These are phyloP conservation scores for Notothenia rossii DNA, from an alignment of 2,113 vertebrate genomes.

Conservation along the genomic window DNA sequence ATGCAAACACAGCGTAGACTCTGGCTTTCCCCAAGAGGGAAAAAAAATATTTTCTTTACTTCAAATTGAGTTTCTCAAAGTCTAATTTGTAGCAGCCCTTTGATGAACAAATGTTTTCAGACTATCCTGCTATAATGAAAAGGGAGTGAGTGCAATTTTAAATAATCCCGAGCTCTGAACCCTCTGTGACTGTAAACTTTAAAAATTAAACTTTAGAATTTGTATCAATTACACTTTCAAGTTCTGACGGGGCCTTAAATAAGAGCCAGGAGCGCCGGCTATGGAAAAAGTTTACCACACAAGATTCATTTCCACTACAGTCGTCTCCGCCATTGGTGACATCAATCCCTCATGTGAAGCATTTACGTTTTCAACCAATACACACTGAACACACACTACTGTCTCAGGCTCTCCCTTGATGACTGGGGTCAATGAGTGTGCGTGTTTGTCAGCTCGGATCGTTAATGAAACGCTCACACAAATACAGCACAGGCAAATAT, in stretches of 20 bases:
- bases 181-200: conserved; percentile 83
- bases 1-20: conserved; percentile 78
- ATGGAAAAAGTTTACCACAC: conserved; percentile 71
- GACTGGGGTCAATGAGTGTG: conserved; percentile 75
- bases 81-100: conserved; percentile 83
- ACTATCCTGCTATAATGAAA: conserved; percentile 82
- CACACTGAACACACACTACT: conserved; percentile 68
- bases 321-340: conserved; percentile 71
- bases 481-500: conserved; percentile 83
- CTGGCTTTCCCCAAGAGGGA: conserved; percentile 69
- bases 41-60: conserved; percentile 78
- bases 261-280: conserved; percentile 71
- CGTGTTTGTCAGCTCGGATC: conserved; percentile 82
- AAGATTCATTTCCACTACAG: conserved; percentile 77
- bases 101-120: conserved; percentile 84
- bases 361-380: conserved; percentile 78
- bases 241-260: conserved; percentile 78
- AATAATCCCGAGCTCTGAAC: conserved; percentile 83
- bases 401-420: conserved; percentile 67
- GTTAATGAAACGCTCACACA: conserved; percentile 82
- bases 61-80: conserved; percentile 83
- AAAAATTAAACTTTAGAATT: conserved; percentile 82
- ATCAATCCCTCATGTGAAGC: conserved; percentile 78
- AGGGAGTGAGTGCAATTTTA: conserved; percentile 82
- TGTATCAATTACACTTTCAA: conserved; percentile 83